Evolutionary conservation across 2,113 vertebrate genomes (phyloP).

Genomic region (Leucopternis melanops): DNA sequence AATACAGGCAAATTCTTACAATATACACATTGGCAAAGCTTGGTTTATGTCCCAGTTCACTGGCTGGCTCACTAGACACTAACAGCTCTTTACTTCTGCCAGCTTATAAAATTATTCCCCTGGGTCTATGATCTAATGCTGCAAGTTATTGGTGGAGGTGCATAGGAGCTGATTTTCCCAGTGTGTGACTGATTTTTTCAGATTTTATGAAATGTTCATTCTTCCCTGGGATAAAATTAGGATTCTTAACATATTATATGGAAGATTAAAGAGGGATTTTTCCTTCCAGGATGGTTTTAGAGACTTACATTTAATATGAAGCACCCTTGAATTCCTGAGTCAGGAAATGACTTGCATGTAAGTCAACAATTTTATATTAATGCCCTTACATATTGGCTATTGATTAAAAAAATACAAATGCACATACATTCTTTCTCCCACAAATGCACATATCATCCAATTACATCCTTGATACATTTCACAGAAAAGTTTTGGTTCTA

Average conservation of each 20-base stretch:
- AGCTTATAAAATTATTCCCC: not conserved
- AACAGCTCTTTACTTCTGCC: not conserved
- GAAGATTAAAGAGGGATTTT: not conserved
- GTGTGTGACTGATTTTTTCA: not conserved
- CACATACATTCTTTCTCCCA: fast-evolving
- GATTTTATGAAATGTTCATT: not conserved
- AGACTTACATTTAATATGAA: not conserved
- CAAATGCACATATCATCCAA: not conserved
- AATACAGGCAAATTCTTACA: not conserved
- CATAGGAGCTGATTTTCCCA: not conserved
- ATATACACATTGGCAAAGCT: not conserved
- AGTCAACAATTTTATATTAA: not conserved
- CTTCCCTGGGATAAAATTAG: not conserved
- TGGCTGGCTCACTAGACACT: not conserved
- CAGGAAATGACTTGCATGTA: not conserved
- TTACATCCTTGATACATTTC: not conserved
- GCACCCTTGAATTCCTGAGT: fast-evolving
- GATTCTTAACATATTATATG: not conserved
- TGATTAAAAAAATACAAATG: not conserved
- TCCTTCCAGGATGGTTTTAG: not conserved
- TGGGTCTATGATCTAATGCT: not conserved
- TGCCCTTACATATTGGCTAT: not conserved
- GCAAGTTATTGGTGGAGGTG: not conserved
- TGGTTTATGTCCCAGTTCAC: not conserved
- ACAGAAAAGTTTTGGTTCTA: not conserved